phyloP scores from a whole-genome alignment of 2,888 invertebrate species.

The Omphaloscelis lunosa region DNA sequence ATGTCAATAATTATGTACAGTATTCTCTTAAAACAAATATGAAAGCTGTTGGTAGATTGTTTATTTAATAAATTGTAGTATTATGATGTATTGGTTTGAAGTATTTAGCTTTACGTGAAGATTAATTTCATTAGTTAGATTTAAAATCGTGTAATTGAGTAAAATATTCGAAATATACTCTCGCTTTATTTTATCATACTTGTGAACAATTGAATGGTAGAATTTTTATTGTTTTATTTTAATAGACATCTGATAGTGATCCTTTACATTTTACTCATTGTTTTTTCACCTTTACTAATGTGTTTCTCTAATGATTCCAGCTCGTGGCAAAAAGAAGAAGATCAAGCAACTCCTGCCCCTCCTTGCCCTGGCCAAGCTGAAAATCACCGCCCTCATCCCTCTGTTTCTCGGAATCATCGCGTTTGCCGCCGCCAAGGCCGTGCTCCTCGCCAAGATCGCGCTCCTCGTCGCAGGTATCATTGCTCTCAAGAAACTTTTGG shows the following conservation, averaged over 20 bases:
- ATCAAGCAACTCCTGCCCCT: conserved; percentile 94
- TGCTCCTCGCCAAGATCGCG: conserved; percentile 95
- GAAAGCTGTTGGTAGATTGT: conserved; percentile 41
- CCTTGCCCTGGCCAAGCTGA: conserved; percentile 94
- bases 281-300: background rate
- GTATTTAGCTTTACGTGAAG: background rate
- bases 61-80: background rate
- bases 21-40: conserved; percentile 36
- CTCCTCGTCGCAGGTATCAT: conserved; percentile 94
- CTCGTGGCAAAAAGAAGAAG: conserved; percentile 95
- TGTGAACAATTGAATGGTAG: background rate
- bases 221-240: background rate
- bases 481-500: conserved; percentile 92
- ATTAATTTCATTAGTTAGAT: background rate
- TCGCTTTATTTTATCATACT: conserved; percentile 2
- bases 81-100: background rate
- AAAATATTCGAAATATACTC: background rate
- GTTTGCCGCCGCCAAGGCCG: conserved; percentile 96
- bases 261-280: no score
- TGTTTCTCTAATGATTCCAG: conserved; percentile 80
- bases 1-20: conserved; percentile 19
- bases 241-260: no score
- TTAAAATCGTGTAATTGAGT: background rate
- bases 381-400: conserved; percentile 94
- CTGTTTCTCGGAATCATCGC: conserved; percentile 94